These are phyloP conservation scores for Brachyptera risi DNA, from an alignment of 2,888 invertebrate genomes.

Conservation along the genomic window DNA sequence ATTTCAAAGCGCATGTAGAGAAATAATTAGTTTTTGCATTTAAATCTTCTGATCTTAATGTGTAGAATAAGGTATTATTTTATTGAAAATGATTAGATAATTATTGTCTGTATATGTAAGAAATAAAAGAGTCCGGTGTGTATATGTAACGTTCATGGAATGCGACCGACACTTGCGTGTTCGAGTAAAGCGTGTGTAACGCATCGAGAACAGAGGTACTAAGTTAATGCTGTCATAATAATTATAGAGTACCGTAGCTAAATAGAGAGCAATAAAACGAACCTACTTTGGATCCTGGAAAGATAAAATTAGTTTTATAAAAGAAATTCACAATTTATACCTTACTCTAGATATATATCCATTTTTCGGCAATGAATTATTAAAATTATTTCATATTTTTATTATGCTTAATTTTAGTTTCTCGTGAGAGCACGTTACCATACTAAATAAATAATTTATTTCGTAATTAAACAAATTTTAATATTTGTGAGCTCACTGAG, in stretches of 20 bases:
- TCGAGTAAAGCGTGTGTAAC: not conserved
- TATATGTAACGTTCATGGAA: not conserved
- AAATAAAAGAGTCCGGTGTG: not conserved
- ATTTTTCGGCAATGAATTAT: slow-evolving; percentile 14
- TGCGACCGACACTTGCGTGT: not conserved
- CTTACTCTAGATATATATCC: not conserved
- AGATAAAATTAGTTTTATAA: not conserved
- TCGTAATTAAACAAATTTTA: slow-evolving; percentile 5
- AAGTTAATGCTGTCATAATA: slow-evolving; percentile 13
- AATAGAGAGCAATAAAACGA: slow-evolving; percentile 1
- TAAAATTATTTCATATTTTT: slow-evolving; percentile 10
- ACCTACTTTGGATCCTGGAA: not conserved
- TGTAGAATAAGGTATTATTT: too few relatives aligned
- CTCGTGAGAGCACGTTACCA: slow-evolving; percentile 1
- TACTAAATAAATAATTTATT: not conserved
- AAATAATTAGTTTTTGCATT: too few relatives aligned
- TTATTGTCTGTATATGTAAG: too few relatives aligned
- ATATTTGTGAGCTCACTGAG: not conserved
- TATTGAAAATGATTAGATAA: too few relatives aligned
- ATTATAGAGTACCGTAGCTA: not conserved
- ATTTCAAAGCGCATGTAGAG: too few relatives aligned
- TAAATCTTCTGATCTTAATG: too few relatives aligned
- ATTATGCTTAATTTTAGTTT: not conserved
- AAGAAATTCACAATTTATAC: not conserved
- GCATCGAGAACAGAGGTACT: not conserved